A percentile compares a stretch with the other conserved stretches of the same genome.
Evolutionary conservation across 2,113 vertebrate genomes (phyloP).

Genomic region (Mola mola): DNA sequence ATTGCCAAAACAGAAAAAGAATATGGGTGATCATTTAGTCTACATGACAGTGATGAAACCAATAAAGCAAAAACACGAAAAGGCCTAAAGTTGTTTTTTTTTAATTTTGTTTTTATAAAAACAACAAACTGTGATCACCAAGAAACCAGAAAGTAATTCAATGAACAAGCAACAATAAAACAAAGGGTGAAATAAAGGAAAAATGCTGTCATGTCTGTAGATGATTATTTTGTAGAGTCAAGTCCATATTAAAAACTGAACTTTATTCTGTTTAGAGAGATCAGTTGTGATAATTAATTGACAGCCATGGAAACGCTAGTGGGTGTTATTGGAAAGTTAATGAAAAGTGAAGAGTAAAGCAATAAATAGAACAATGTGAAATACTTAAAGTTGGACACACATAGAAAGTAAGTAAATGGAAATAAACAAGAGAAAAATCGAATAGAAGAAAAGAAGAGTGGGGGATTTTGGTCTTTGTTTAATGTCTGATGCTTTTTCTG

Average conservation of each 20-base stretch:
- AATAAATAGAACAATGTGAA: conserved; percentile 41
- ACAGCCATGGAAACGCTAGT: conserved; percentile 21
- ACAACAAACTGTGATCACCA: too few species aligned
- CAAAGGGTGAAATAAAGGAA: too few species aligned
- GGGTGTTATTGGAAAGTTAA: neutral
- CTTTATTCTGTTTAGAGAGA: neutral
- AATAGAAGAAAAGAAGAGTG: conserved; percentile 5
- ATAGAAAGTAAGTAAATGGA: conserved; percentile 55
- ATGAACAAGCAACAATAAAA: too few species aligned
- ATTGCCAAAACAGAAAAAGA: conserved; percentile 6
- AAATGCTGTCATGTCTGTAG: too few species aligned
- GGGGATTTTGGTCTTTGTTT: conserved; percentile 38
- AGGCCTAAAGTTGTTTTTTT: neutral
- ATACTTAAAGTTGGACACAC: conserved; percentile 29
- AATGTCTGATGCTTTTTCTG: conserved; percentile 54
- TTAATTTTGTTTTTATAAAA: neutral
- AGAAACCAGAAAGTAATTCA: too few species aligned
- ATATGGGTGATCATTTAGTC: neutral
- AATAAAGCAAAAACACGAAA: neutral
- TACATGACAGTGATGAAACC: neutral
- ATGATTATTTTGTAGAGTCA: too few species aligned
- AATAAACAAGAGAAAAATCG: conserved; percentile 58
- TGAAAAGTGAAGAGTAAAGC: conserved; percentile 22
- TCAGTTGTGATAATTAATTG: neutral
- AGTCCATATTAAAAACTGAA: too few species aligned